phyloP scores from a whole-genome alignment of 2,888 invertebrate species.

The Leucania comma region DNA sequence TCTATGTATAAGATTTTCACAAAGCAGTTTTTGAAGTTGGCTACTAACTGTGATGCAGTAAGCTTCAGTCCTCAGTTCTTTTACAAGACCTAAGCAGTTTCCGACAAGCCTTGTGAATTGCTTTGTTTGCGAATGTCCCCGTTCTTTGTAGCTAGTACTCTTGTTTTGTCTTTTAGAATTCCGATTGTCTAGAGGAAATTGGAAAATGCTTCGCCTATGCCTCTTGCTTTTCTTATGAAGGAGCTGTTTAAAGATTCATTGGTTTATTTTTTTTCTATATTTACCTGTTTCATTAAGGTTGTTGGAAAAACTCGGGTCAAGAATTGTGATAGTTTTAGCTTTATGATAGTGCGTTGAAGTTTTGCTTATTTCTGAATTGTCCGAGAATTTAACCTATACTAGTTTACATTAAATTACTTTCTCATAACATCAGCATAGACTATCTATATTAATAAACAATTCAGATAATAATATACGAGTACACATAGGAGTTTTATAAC shows the following conservation, averaged over 20 bases:
- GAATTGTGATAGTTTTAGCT: background rate
- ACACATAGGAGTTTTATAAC: no score
- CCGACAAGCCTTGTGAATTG: slow-evolving; percentile 34
- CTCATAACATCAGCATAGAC: no score
- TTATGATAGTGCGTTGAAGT: background rate
- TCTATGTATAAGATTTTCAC: background rate
- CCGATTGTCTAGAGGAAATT: slow-evolving; percentile 55
- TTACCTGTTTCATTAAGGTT: background rate
- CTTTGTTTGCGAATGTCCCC: slow-evolving; percentile 53
- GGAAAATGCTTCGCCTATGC: slow-evolving; percentile 43
- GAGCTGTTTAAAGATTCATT: background rate
- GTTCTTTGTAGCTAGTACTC: slow-evolving; percentile 48
- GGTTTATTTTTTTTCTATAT: background rate
- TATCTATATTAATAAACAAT: no score
- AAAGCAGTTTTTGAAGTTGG: background rate
- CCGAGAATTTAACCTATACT: no score
- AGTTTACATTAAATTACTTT: no score
- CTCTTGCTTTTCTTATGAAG: slow-evolving; percentile 25
- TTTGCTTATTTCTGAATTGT: background rate
- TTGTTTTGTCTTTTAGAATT: slow-evolving; percentile 56
- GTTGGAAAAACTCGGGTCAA: background rate
- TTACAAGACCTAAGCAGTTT: slow-evolving; percentile 51
- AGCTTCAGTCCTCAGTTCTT: slow-evolving; percentile 26
- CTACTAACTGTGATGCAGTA: slow-evolving; percentile 7
- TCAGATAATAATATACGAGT: no score